Conservation (phyloP, 2,888 invertebrate species). For the Rhamnusium bicolor region DNA sequence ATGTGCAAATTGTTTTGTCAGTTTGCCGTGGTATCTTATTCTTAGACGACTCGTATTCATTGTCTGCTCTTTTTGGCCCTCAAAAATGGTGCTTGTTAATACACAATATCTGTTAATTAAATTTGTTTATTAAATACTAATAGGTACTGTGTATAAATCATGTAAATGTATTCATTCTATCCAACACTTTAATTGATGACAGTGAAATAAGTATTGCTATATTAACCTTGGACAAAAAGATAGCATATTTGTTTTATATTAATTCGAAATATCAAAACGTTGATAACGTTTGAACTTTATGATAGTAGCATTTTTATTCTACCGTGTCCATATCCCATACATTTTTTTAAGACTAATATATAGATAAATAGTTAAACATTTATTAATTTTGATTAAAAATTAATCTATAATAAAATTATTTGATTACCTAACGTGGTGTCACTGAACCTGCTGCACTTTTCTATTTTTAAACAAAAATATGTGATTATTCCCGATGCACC, state of each 20-base stretch:
- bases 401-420: background rate
- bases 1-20: too few relatives aligned
- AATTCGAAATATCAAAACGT: background rate
- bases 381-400: background rate
- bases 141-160: background rate
- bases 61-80: too few relatives aligned
- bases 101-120: too few relatives aligned
- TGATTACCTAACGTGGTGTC: constrained; percentile 16
- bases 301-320: background rate
- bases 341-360: background rate
- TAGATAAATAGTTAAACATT: constrained; percentile 1
- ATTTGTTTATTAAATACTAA: too few relatives aligned
- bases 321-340: background rate
- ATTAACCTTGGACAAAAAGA: background rate
- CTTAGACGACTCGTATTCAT: background rate
- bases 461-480: constrained; percentile 16
- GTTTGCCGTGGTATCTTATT: background rate
- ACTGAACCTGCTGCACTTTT: constrained; percentile 15
- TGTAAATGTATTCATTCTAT: background rate
- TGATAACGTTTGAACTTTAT: background rate
- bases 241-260: background rate
- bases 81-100: too few relatives aligned
- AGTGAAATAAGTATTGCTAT: background rate
- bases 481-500: constrained; percentile 18
- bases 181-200: background rate